Base-by-base conservation (phyloP, 2,888 invertebrate species). In the Osmoderma eremita region DNA sequence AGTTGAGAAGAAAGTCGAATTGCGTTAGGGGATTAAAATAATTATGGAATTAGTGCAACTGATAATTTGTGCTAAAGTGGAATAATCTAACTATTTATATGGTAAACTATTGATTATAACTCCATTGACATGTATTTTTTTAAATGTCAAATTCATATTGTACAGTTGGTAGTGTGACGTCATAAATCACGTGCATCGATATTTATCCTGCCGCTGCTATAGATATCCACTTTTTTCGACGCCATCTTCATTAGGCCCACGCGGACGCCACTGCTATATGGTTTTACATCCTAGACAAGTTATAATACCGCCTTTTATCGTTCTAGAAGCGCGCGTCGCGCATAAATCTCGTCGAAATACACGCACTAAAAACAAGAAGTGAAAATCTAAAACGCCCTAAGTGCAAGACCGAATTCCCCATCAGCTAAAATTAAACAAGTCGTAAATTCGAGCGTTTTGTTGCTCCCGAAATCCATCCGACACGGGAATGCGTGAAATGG, bases 401-500 rank as follows among this genome's bases (percentile, higher is more conserved):
- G 58, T 61, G 58, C 58, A 61, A 61, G 45, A 48, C 24, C 24
- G 45, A 61, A 61, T 61, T 61, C 58, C 30, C 58, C 42, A 45
- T 61, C 58, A 61, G 30, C 58, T 61, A 61, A 61, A 61, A 61
- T 61, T 61, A 61, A 61, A 61, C 58, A 61, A 61, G 58, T n/a
- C 58, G 58, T 61, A 61, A 61, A 61, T 61, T 61, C 58, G 58
- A 45, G 58, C 58, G 58, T 61, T 61, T 61, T 61, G 58, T 61
- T 61, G 58, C 58, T 61, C 30, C 53, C 45, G 30, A 45, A 61
- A 61, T 30, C 58, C 58, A 61, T 45, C 45, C 41, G 58, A 61
- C 58, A 48, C 58, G 58, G 58, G 45, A 24, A 61, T 30, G 18
- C 58, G 58, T 61, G 58, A 61, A 61, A 61, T 45, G 22, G 45